Percentiles rank a stretch among this genome's conserved stretches.
Evolutionary conservation across 2,888 invertebrate species (phyloP).

Genomic region (Limenitis camilla): DNA sequence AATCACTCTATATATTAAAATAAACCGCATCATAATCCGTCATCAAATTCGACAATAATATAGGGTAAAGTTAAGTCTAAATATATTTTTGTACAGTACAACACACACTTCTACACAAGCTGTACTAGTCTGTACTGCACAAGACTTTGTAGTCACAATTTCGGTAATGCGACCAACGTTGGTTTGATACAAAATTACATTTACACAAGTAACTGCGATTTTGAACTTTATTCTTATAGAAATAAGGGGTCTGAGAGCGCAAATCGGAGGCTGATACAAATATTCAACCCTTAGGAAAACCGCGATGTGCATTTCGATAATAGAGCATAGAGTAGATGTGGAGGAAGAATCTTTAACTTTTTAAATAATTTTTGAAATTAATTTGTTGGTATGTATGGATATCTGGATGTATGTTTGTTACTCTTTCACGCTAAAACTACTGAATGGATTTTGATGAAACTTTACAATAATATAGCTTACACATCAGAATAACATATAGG

Average conservation of each 20-base stretch:
- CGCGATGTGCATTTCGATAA: conserved; percentile 70
- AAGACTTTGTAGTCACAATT: conserved; percentile 41
- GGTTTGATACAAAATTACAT: conserved; percentile 13
- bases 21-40: too few relatives aligned
- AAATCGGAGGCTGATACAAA: conserved; percentile 34
- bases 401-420: too few relatives aligned
- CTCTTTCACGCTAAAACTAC: too few relatives aligned
- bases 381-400: too few relatives aligned
- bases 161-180: conserved; percentile 47
- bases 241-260: conserved; percentile 19
- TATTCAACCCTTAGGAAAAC: conserved; percentile 66
- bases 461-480: too few relatives aligned
- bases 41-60: too few relatives aligned
- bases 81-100: neutral
- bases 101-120: neutral
- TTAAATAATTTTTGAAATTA: too few relatives aligned
- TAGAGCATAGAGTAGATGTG: conserved; percentile 42
- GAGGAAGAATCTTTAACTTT: neutral
- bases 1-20: too few relatives aligned
- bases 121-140: conserved; percentile 1
- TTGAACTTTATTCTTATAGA: conserved; percentile 14
- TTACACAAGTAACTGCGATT: conserved; percentile 1
- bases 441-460: too few relatives aligned
- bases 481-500: too few relatives aligned
- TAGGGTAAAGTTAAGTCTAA: neutral